Conservation (phyloP, 2,888 invertebrate species). For the Thymelicus acteon region DNA sequence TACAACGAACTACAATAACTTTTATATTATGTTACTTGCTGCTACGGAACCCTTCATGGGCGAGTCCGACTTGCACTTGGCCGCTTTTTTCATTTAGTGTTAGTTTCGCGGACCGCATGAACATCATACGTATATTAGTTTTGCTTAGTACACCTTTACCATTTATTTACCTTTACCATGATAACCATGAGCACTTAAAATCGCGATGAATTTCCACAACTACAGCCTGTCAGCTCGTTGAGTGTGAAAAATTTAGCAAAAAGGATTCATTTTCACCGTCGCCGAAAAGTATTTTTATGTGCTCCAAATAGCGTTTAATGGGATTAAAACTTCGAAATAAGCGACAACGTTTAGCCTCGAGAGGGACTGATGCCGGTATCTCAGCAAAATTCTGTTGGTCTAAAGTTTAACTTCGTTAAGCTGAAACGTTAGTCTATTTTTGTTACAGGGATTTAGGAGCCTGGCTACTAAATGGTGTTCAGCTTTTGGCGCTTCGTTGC, state of each 20-base stretch:
- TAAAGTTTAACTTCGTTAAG: slow-evolving; percentile 11
- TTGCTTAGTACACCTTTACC: too few relatives aligned
- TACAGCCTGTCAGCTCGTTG: too few relatives aligned
- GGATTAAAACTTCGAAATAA: slow-evolving; percentile 28
- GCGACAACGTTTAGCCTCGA: slow-evolving; percentile 22
- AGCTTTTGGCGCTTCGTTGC: neutral
- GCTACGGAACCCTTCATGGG: too few relatives aligned
- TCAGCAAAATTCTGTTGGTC: slow-evolving; percentile 14
- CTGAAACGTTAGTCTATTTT: slow-evolving; percentile 8
- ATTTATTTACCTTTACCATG: too few relatives aligned
- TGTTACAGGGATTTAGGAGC: slow-evolving; percentile 4
- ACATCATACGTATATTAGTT: too few relatives aligned
- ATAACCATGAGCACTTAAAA: too few relatives aligned
- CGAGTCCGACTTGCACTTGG: too few relatives aligned
- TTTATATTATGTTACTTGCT: too few relatives aligned
- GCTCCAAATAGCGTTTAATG: neutral
- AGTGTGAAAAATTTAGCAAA: neutral
- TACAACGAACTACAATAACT: too few relatives aligned
- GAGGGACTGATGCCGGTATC: slow-evolving; percentile 14
- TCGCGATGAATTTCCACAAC: too few relatives aligned
- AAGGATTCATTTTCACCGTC: slow-evolving; percentile 1
- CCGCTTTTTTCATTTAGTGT: too few relatives aligned
- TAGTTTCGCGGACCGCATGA: too few relatives aligned
- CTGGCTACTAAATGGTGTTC: neutral
- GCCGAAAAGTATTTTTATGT: slow-evolving; percentile 2